A percentile compares a stretch with the other conserved stretches of the same genome.
Conservation (phyloP, 2,113 vertebrate genomes). For the Carassius auratus region DNA sequence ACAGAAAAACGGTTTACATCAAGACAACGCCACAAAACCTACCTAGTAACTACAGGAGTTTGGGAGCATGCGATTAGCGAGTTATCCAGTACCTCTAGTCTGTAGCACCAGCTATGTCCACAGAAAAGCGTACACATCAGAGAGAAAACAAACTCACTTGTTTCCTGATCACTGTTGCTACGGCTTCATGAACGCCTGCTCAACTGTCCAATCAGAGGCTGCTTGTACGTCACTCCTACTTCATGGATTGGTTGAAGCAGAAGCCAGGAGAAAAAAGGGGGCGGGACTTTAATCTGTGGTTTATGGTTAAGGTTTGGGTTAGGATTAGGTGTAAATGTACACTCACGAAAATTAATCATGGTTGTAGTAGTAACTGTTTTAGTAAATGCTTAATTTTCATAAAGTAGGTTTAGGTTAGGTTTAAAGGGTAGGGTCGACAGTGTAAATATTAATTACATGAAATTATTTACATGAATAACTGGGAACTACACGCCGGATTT, state of each 20-base stretch:
- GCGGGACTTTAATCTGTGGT: neutral
- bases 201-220: constrained; percentile 1
- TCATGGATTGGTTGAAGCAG: neutral
- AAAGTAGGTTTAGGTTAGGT: too few species aligned
- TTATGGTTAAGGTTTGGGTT: too few species aligned
- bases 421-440: too few species aligned
- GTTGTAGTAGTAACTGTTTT: too few species aligned
- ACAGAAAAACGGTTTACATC: neutral
- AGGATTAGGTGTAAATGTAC: too few species aligned
- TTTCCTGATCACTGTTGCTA: constrained; percentile 28
- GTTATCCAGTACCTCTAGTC: neutral
- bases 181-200: neutral
- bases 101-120: neutral
- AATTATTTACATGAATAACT: too few species aligned
- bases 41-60: constrained; percentile 26
- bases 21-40: constrained; percentile 31
- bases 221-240: neutral
- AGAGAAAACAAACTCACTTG: neutral
- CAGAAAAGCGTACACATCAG: neutral
- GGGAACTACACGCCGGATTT: too few species aligned
- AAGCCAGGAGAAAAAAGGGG: neutral
- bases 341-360: too few species aligned
- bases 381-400: too few species aligned
- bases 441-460: too few species aligned
- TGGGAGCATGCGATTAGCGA: neutral